These are phyloP conservation scores for Frankliniella fusca DNA, from an alignment of 2,888 invertebrate species.

Conservation along the genomic window DNA sequence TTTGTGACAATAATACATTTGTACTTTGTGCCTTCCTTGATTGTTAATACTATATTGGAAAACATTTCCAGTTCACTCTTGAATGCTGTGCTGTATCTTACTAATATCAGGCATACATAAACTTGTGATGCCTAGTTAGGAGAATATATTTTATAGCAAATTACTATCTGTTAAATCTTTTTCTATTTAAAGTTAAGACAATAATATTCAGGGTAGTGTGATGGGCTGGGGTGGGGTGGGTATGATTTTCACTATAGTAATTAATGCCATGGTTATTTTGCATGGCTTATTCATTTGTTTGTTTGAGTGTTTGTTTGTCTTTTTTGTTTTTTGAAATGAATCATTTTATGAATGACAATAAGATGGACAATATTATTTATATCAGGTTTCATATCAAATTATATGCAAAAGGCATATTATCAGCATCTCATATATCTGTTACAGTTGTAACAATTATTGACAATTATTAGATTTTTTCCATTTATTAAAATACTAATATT, in stretches of 20 bases:
- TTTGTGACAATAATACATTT: background rate
- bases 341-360: constrained; percentile 1
- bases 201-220: constrained; percentile 22
- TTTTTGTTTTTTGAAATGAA: background rate
- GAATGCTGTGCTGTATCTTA: background rate
- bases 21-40: constrained; percentile 24
- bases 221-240: background rate
- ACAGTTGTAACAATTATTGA: background rate
- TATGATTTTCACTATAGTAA: background rate
- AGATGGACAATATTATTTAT: constrained; percentile 13
- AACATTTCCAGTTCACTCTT: background rate
- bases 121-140: background rate
- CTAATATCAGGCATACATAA: background rate
- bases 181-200: constrained; percentile 21
- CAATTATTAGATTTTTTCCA: background rate
- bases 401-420: background rate
- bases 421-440: background rate
- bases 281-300: background rate
- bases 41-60: background rate
- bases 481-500: constrained; percentile 18
- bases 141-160: constrained; percentile 25
- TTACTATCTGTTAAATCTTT: constrained; percentile 11
- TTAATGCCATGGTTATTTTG: background rate
- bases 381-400: constrained; percentile 23
- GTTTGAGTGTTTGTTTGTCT: background rate